Evolutionary conservation across 2,797 vertebrate species (phyloP).

Genomic region (Myotis vivesi): DNA sequence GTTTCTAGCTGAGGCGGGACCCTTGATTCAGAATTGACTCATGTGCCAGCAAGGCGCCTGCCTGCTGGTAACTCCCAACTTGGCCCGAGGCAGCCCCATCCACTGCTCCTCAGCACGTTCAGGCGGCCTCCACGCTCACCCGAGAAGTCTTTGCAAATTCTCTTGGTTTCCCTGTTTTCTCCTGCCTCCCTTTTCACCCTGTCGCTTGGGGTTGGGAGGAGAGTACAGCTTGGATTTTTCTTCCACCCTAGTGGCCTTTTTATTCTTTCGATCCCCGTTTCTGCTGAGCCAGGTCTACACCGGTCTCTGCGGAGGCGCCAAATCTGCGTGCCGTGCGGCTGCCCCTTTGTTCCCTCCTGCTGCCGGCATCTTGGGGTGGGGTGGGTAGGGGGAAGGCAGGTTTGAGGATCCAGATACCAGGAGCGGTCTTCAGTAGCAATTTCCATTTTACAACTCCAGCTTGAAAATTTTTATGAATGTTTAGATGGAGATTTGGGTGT

Average conservation of each 20-base stretch:
- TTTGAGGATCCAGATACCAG: neutral
- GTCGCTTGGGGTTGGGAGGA: neutral
- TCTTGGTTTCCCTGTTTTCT: neutral
- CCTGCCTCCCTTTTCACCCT: neutral
- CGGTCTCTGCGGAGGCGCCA: neutral
- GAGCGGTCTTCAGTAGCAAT: neutral
- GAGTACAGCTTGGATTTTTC: neutral
- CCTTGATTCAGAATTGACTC: neutral
- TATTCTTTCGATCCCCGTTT: neutral
- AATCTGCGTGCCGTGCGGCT: neutral
- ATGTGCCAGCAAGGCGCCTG: neutral
- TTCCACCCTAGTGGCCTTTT: neutral
- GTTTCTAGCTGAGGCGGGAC: neutral
- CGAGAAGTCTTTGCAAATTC: neutral
- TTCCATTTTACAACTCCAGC: neutral
- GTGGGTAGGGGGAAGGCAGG: neutral
- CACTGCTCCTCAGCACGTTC: neutral
- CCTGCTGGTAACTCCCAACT: neutral
- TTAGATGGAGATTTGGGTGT: neutral
- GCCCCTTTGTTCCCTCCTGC: constrained; percentile 52
- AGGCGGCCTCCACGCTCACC: neutral
- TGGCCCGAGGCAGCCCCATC: too few relatives aligned
- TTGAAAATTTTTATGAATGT: constrained; percentile 45
- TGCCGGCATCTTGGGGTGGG: neutral
- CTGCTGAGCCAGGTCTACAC: neutral